These are phyloP conservation scores for Craseonycteris thonglongyai DNA, from an alignment of 2,113 vertebrate genomes.

Conservation along the genomic window DNA sequence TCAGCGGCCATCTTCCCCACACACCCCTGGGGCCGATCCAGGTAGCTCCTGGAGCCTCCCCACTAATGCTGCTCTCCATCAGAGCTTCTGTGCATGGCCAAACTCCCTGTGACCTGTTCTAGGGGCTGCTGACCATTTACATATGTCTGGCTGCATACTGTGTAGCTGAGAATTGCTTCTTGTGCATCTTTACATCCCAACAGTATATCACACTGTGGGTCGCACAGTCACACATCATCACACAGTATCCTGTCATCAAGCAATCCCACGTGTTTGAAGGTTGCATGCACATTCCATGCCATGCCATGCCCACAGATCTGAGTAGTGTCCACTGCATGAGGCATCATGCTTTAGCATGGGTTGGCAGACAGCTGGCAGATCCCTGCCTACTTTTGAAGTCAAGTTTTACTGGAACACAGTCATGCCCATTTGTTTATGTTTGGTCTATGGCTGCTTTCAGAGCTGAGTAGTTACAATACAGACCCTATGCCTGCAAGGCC, in stretches of 20 bases:
- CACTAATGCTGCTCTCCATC: neutral
- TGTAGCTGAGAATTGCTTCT: neutral
- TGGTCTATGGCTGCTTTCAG: neutral
- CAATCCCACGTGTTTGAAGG: too few species aligned
- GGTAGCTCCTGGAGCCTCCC: neutral
- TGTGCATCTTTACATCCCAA: neutral
- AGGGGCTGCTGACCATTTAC: neutral
- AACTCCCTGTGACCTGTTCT: neutral
- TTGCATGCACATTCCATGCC: neutral
- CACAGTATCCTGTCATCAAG: too few species aligned
- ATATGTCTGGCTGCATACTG: fast-evolving
- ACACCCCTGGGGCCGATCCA: neutral
- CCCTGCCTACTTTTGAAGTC: neutral
- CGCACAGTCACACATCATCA: neutral
- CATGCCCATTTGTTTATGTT: fast-evolving
- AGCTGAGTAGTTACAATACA: neutral
- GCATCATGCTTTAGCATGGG: neutral
- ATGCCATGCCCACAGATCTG: neutral
- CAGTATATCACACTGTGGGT: fast-evolving
- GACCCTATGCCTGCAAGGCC: neutral
- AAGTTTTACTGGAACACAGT: too few species aligned
- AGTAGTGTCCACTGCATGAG: neutral
- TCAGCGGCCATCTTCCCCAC: neutral
- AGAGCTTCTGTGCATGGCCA: too few species aligned
- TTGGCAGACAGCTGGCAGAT: neutral